These are phyloP conservation scores for Centrocercus urophasianus DNA, from an alignment of 2,113 vertebrate genomes.

Conservation along the genomic window DNA sequence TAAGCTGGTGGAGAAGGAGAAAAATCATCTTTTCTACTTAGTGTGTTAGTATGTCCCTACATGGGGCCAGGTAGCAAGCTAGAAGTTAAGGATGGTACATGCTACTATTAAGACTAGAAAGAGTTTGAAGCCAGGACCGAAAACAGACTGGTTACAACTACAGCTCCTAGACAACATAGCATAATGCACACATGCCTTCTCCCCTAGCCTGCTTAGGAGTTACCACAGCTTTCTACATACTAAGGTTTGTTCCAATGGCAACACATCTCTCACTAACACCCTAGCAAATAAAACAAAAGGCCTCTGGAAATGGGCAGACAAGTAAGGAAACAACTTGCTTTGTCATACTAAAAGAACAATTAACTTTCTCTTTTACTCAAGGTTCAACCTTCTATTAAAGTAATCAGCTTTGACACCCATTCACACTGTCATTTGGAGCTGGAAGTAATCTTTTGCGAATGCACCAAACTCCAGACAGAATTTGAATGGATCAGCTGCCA, in stretches of 20 bases:
- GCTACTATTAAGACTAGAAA: not conserved
- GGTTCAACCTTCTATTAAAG: not conserved
- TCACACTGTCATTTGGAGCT: not conserved
- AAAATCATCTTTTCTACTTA: not conserved
- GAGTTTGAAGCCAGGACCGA: not conserved
- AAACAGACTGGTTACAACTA: not conserved
- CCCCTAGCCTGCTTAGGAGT: not conserved
- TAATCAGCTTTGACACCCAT: not conserved
- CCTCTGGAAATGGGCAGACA: not conserved
- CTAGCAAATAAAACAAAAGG: conserved; percentile 6
- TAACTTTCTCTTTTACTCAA: not conserved
- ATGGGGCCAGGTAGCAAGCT: not conserved
- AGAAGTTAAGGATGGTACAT: not conserved
- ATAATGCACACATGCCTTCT: not conserved
- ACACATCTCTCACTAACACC: not conserved
- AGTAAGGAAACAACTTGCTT: conserved; percentile 24
- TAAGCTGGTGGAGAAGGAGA: not conserved
- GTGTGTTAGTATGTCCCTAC: not conserved
- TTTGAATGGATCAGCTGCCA: not conserved
- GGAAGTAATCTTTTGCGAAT: not conserved
- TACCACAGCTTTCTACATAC: not conserved
- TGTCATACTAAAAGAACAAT: not conserved
- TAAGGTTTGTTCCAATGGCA: not conserved
- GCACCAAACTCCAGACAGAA: not conserved
- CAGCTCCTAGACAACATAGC: not conserved